These are phyloP conservation scores for Reinhardtius hippoglossoides DNA, from an alignment of 2,113 vertebrate species.

Conservation along the genomic window DNA sequence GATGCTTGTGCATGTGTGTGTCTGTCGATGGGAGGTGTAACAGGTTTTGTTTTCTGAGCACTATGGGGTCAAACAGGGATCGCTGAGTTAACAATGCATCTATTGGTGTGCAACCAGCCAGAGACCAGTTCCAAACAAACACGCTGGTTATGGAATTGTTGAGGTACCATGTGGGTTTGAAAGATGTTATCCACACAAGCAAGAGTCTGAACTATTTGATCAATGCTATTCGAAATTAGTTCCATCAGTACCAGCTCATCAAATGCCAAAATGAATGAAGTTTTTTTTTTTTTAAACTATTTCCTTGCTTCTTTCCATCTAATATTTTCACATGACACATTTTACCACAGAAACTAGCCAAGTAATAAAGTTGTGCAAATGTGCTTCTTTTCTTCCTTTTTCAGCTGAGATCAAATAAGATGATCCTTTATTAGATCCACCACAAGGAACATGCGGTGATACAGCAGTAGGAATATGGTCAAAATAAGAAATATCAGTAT, in stretches of 20 bases:
- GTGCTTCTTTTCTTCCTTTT: too few species aligned
- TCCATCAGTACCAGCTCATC: not conserved
- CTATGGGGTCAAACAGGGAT: conserved; percentile 74
- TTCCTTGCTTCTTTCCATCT: not conserved
- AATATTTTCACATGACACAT: too few species aligned
- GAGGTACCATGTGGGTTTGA: conserved; percentile 17
- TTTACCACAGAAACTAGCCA: too few species aligned
- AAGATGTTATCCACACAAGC: conserved; percentile 4
- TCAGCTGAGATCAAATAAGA: too few species aligned
- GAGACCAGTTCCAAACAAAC: conserved; percentile 77
- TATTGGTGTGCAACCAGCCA: conserved; percentile 80
- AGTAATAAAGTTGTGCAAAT: too few species aligned
- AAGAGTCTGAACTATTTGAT: not conserved
- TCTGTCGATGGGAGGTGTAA: conserved; percentile 62
- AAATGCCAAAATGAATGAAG: not conserved
- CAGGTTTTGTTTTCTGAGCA: conserved; percentile 71
- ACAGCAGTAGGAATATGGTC: too few species aligned
- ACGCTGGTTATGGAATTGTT: conserved; percentile 63
- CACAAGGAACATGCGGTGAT: too few species aligned
- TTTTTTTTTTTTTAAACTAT: too few species aligned
- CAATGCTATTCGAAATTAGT: not conserved
- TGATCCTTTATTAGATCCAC: too few species aligned
- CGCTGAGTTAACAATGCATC: conserved; percentile 74
- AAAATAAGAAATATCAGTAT: too few species aligned
- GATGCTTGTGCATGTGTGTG: conserved; percentile 42